Evolutionary conservation across 2,113 vertebrate genomes (phyloP), one percentile per base, ranked within the genome.

Genomic region (Channa argus): DNA sequence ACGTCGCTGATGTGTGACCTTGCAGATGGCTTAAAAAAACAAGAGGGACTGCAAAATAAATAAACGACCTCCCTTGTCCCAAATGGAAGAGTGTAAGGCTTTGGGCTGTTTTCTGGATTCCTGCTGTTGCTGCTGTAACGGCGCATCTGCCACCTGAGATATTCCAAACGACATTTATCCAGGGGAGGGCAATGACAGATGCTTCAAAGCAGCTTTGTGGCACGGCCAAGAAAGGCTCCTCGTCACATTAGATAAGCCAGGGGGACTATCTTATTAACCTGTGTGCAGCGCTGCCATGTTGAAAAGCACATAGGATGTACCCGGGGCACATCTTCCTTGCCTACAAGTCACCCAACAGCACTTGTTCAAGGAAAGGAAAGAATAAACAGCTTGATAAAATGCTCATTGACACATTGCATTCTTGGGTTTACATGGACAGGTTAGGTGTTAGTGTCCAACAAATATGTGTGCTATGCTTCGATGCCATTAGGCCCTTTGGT

Each of bases 81-180:
- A 45, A 67, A 49, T 65, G 68, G 72, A 68, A 70, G 67, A 85
- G 70, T 41, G 76, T 70, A 71, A 81, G 61, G 86, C 91, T 93
- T 79, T 86, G 69, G 90, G 88, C 88, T 92, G 89, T 92, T 91
- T 92, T 86, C 80, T 91, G 80, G 86, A 84, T 84, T 82, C 77
- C 75, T 90, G 84, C 78, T 67, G 50, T 79, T 64, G 64, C 81
- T 71, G 82, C 82, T 86, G 83, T 88, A 80, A 76, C 80, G 78
- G 77, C 66, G 67, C 90, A 91, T 90, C 91, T 94, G 93, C 91
- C 93, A 89, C 91, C 90, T 88, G 93, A 91, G 92, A 94, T 93
- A 93, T 92, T 93, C 89, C 86, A 89, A 92, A 91, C 80, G 91
- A 93, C 93, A 93, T 94, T 94, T 93, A 94, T 94, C 88, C 89